Base-by-base conservation (phyloP, 2,113 vertebrate species). In the Choloepus hoffmanni region DNA sequence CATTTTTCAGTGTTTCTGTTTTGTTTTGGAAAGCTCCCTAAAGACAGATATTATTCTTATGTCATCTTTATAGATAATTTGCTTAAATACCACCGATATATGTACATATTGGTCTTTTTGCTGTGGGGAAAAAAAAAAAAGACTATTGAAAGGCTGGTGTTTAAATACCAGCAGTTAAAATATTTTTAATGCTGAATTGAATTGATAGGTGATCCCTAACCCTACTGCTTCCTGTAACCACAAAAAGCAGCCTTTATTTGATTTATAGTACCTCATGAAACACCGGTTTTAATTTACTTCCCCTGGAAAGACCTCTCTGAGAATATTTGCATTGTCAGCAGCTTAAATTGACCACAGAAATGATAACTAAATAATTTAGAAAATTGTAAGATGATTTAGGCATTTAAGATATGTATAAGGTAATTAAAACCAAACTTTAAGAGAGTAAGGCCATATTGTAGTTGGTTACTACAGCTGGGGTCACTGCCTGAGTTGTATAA, bases 351-450 rank as follows among this genome's bases (percentile, higher is more conserved):
- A 96, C 91, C 96, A 87, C 96, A 95, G 94, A 97, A 95, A 95
- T 96, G 91, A 97, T 96, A 94, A 88, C 94, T 95, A 94, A 97
- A 87, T 97, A 92, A 97, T 94, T 92, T 88, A 77, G 21, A 87
- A 96, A 97, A 77, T 84, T 89, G 33, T 96, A 96, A 95, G 45
- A 89, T 95, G 83, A 92, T 85, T 97, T 95, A 63, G 70, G 83
- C 91, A 96, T 94, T 24, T 97, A 95, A 92, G 89, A 97, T 85
- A 53, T 36, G n/a, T 92, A 70, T 68, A 94, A 72, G 16, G 68
- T 97, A 53, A 97, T 94, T 97, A 97, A 96, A 97, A 97, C 6
- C 74, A 96, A 96, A 93, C 36, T 72, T 92, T 14, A 85, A 15
- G 58, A 79, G 55, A 74, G 19, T 84, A 73, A 72, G 79, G 67